Evolutionary conservation across 2,888 invertebrate species (phyloP).

Genomic region (Agrotis clavis): DNA sequence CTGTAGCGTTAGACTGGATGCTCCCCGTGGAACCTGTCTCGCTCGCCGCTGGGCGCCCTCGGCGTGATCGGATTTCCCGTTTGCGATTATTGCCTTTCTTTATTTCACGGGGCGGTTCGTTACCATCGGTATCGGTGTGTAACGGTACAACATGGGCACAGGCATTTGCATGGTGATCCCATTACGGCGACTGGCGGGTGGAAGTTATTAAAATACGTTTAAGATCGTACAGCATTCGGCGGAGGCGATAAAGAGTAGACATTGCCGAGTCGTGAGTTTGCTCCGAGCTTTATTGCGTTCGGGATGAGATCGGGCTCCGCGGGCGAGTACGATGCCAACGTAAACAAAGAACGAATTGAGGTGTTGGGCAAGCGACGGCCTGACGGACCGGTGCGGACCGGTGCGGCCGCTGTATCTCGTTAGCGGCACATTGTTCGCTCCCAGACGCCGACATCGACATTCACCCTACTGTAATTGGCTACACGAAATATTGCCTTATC

Average conservation of each 20-base stretch:
- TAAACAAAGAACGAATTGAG: constrained; percentile 86
- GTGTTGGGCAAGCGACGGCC: constrained; percentile 77
- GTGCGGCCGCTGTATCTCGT: constrained; percentile 76
- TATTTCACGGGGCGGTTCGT: constrained; percentile 86
- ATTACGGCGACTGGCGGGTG: constrained; percentile 85
- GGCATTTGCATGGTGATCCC: constrained; percentile 88
- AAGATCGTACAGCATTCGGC: constrained; percentile 85
- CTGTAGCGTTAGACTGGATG: constrained; percentile 71
- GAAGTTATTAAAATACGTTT: constrained; percentile 89
- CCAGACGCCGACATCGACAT: constrained; percentile 68
- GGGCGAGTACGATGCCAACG: constrained; percentile 79
- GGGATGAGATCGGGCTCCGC: constrained; percentile 82
- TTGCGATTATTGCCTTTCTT: constrained; percentile 87
- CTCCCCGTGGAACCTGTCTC: constrained; percentile 71
- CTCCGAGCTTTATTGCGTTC: constrained; percentile 88
- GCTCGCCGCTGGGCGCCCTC: constrained; percentile 71
- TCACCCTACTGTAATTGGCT: constrained; percentile 67
- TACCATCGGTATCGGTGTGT: constrained; percentile 83
- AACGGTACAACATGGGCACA: constrained; percentile 84
- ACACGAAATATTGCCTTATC: constrained; percentile 63
- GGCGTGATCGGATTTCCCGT: constrained; percentile 87
- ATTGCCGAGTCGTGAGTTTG: constrained; percentile 87
- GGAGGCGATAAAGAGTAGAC: constrained; percentile 86
- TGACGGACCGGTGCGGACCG: constrained; percentile 70
- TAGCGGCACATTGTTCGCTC: constrained; percentile 80